A percentile compares a stretch with the other conserved stretches of the same genome.
Evolutionary conservation across 1,140 invertebrate genomes (phyloP).

Genomic region (Rhopalosiphum maidis): DNA sequence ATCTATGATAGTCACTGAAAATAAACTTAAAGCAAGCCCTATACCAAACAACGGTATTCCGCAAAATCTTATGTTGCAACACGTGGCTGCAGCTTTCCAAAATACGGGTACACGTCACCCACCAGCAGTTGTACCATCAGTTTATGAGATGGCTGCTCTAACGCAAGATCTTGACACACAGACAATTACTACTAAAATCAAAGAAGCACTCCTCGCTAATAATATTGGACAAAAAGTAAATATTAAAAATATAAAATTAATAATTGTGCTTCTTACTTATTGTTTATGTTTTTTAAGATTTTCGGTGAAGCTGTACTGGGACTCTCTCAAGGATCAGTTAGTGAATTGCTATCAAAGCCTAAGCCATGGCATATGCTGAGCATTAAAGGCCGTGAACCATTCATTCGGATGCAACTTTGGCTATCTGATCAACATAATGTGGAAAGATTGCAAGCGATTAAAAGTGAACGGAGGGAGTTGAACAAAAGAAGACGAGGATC

Average conservation of each 20-base stretch:
- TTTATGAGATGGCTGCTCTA: conserved; percentile 95
- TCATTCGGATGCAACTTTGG: conserved; percentile 98
- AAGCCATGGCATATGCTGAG: conserved; percentile 99
- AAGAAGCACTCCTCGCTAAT: conserved; percentile 93
- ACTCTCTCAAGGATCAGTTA: conserved; percentile 95
- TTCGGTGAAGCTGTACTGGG: conserved; percentile 97
- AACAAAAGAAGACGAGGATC: conserved; percentile 78
- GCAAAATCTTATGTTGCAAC: conserved; percentile 63
- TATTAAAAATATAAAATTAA: neutral
- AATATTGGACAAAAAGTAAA: conserved; percentile 95
- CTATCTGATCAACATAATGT: conserved; percentile 93
- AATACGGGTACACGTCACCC: conserved; percentile 80
- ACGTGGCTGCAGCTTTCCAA: conserved; percentile 72
- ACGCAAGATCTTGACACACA: conserved; percentile 97
- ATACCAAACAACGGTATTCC: conserved; percentile 44
- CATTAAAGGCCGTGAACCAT: conserved; percentile 96
- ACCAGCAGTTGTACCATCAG: conserved; percentile 73
- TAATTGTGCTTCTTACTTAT: neutral
- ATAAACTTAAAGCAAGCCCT: conserved; percentile 37
- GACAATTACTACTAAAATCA: conserved; percentile 95
- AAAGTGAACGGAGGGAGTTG: conserved; percentile 88
- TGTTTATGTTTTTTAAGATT: conserved; percentile 67
- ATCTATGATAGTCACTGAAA: conserved; percentile 44
- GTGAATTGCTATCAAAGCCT: conserved; percentile 95
- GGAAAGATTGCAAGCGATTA: conserved; percentile 82